Conservation (phyloP, 2,888 invertebrate species). For the Lasioglossum leucozonium region DNA sequence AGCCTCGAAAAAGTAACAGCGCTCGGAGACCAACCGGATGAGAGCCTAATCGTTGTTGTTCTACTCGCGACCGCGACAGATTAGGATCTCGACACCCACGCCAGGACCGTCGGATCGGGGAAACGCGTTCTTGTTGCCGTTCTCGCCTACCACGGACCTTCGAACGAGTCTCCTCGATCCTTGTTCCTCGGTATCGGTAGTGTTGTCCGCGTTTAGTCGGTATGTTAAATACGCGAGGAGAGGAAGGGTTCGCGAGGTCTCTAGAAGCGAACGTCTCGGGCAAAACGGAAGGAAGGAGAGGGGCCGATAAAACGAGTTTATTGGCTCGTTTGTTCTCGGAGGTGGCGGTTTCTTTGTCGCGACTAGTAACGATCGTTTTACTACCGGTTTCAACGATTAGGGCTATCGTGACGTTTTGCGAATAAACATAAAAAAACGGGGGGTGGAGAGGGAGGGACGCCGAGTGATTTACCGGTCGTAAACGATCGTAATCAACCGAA, state of each 20-base stretch:
- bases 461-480: constrained; percentile 77
- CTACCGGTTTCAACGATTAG: constrained; percentile 75
- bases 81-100: constrained; percentile 72
- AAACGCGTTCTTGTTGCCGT: constrained; percentile 16
- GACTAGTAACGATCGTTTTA: constrained; percentile 77
- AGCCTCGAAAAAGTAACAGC: constrained; percentile 9
- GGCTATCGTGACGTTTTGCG: constrained; percentile 69
- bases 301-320: constrained; percentile 66
- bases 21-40: constrained; percentile 37
- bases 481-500: constrained; percentile 76
- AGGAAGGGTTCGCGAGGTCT: constrained; percentile 38
- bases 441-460: constrained; percentile 24
- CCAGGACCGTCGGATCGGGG: constrained; percentile 26
- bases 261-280: constrained; percentile 36
- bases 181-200: constrained; percentile 20
- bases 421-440: constrained; percentile 58
- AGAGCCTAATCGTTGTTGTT: constrained; percentile 71
- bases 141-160: background rate
- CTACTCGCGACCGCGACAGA: constrained; percentile 63
- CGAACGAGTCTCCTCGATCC: background rate
- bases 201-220: constrained; percentile 47
- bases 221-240: constrained; percentile 60
- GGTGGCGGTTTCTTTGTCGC: constrained; percentile 75
- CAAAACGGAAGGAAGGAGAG: constrained; percentile 60
- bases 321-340: constrained; percentile 72